These are phyloP conservation scores for Drosophila eugracilis DNA, from an alignment of 1,140 invertebrate species.

Conservation along the genomic window DNA sequence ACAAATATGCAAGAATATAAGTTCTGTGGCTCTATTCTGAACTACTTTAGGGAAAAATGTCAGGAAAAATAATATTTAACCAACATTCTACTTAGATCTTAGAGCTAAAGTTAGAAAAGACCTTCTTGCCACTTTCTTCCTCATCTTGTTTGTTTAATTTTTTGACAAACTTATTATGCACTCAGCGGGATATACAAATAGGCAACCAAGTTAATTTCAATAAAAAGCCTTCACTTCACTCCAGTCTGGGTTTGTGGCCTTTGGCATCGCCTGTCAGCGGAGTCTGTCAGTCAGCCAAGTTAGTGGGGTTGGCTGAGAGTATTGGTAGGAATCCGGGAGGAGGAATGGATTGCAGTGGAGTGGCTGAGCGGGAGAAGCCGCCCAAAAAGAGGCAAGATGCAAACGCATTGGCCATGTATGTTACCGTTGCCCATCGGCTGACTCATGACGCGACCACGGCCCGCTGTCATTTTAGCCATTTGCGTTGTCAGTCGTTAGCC, in stretches of 20 bases:
- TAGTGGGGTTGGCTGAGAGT: too few species aligned
- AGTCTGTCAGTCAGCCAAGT: constrained; percentile 46
- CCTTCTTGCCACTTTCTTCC: background rate
- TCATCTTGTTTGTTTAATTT: constrained; percentile 32
- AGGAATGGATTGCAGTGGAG: background rate
- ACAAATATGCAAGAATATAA: too few species aligned
- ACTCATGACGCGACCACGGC: constrained; percentile 68
- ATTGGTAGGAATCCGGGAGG: background rate
- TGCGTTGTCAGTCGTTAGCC: constrained; percentile 76
- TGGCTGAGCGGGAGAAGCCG: constrained; percentile 37
- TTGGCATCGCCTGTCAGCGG: constrained; percentile 64
- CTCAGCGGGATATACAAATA: constrained; percentile 43
- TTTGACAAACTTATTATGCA: constrained; percentile 55
- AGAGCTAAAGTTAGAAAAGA: background rate
- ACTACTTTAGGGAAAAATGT: too few species aligned
- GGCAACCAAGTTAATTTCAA: constrained; percentile 73
- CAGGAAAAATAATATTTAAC: too few species aligned
- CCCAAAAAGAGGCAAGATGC: constrained; percentile 60
- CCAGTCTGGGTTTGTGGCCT: constrained; percentile 46
- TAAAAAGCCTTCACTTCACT: constrained; percentile 58
- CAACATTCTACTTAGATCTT: too few species aligned
- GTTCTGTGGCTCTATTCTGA: too few species aligned
- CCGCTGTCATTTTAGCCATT: constrained; percentile 80
- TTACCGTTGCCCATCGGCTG: constrained; percentile 77
- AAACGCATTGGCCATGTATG: constrained; percentile 45